These are phyloP conservation scores for Pseudolycoriella hygida DNA, from an alignment of 2,888 invertebrate species.

Conservation along the genomic window DNA sequence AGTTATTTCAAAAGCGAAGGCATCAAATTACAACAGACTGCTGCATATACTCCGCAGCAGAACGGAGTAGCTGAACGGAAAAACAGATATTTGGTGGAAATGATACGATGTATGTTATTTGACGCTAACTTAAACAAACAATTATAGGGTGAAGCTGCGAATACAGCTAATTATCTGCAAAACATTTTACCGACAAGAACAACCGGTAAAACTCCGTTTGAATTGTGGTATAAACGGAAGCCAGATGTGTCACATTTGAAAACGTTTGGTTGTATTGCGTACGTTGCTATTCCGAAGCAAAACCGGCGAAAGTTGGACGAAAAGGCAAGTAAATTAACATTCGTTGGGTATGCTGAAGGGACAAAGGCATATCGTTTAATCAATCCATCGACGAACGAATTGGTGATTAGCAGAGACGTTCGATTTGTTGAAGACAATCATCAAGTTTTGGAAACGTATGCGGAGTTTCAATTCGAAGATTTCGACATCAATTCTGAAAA, in stretches of 20 bases:
- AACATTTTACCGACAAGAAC: constrained; percentile 6
- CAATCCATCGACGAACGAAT: constrained; percentile 6
- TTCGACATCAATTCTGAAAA: background rate
- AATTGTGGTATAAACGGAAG: constrained; percentile 11
- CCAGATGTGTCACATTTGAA: constrained; percentile 7
- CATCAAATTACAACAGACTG: constrained; percentile 17
- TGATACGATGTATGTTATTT: constrained; percentile 14
- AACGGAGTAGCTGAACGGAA: constrained; percentile 18
- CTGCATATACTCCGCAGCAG: constrained; percentile 18
- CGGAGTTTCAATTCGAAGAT: no score
- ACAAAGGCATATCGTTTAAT: constrained; percentile 12
- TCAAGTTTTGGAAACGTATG: no score
- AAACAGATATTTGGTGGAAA: constrained; percentile 15
- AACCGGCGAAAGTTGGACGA: background rate
- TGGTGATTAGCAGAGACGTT: constrained; percentile 8
- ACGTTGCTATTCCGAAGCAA: background rate
- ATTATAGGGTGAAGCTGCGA: constrained; percentile 19
- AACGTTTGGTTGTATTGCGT: no score
- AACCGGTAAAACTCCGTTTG: constrained; percentile 13
- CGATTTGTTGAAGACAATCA: background rate
- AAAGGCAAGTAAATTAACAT: background rate
- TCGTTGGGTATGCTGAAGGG: constrained; percentile 1
- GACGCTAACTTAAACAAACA: constrained; percentile 12
- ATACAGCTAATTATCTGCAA: constrained; percentile 7
- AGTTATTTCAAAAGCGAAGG: constrained; percentile 12